Conservation (phyloP, 1,140 invertebrate genomes). For the Palaemon carinicauda region DNA sequence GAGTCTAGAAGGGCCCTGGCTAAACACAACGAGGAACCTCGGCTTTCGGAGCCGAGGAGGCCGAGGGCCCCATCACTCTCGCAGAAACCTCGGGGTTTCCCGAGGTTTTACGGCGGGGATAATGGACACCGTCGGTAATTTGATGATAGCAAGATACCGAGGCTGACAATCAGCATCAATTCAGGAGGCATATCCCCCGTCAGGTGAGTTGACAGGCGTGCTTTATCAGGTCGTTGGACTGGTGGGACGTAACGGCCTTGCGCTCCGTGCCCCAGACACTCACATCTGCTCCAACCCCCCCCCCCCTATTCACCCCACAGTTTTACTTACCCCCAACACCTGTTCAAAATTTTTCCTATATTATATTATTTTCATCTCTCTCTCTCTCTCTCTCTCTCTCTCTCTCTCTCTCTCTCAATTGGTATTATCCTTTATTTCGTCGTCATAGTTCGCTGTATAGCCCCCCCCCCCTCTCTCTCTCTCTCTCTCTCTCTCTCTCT, state of each 20-base stretch:
- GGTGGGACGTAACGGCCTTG: not conserved
- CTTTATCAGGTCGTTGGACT: slow-evolving; percentile 17
- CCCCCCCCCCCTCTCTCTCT: slow-evolving; percentile 6
- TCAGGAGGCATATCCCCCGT: slow-evolving; percentile 35
- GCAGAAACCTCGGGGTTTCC: not conserved
- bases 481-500: not conserved
- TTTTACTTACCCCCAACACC: not conserved
- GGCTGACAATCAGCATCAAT: slow-evolving; percentile 35
- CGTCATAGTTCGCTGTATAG: no score
- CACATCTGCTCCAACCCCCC: not conserved
- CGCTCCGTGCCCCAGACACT: no score
- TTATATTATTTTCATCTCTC: not conserved
- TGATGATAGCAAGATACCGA: slow-evolving; percentile 39
- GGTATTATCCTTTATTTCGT: no score
- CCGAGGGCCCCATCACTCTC: not conserved
- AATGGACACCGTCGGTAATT: slow-evolving; percentile 27
- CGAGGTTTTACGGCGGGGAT: slow-evolving; percentile 3
- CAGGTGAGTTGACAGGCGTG: slow-evolving; percentile 20
- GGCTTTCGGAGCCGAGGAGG: not conserved
- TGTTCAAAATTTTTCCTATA: not conserved
- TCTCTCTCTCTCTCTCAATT: slow-evolving; percentile 2
- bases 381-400: slow-evolving; percentile 5
- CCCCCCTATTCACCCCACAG: not conserved
- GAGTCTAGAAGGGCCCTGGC: no score
- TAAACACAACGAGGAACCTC: no score